Percentiles rank a stretch among this genome's conserved stretches.
Conservation (phyloP, 2,888 invertebrate species). For the Nemurella pictetii region DNA sequence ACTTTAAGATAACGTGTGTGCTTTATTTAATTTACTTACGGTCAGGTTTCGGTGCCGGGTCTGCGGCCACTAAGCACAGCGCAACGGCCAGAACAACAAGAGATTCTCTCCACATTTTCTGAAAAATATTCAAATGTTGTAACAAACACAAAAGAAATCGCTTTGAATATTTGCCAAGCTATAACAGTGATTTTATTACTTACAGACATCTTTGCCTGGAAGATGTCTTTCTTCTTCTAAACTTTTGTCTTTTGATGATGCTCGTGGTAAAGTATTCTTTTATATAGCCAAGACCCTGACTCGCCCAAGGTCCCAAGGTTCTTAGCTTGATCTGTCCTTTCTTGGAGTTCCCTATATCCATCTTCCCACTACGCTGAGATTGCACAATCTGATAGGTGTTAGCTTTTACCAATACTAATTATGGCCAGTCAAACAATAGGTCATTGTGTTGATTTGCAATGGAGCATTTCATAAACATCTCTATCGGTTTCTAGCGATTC, state of each 20-base stretch:
- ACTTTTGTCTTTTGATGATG: conserved; percentile 20
- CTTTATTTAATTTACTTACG: neutral
- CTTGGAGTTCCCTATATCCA: conserved; percentile 1
- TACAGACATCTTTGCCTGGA: conserved; percentile 14
- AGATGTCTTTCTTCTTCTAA: conserved; percentile 15
- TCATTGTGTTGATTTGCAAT: conserved; percentile 2
- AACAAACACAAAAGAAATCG: neutral
- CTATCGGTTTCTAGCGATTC: neutral
- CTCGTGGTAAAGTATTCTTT: conserved; percentile 21
- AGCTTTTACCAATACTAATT: conserved; percentile 19
- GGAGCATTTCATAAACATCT: neutral
- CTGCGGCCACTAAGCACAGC: neutral
- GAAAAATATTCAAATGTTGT: neutral
- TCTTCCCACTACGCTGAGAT: conserved; percentile 24
- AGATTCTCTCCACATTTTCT: conserved; percentile 19
- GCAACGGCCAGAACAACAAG: neutral
- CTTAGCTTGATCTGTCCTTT: conserved; percentile 8
- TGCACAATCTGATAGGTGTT: conserved; percentile 20
- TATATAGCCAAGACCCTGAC: conserved; percentile 29
- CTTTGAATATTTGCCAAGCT: neutral
- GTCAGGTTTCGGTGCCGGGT: neutral
- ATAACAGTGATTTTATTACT: neutral
- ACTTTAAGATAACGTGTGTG: too few species aligned
- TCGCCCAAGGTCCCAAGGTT: conserved; percentile 29
- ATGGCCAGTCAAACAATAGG: conserved; percentile 17